These are phyloP conservation scores for Mionectes macconnelli DNA, from an alignment of 2,113 vertebrate species.

Conservation along the genomic window DNA sequence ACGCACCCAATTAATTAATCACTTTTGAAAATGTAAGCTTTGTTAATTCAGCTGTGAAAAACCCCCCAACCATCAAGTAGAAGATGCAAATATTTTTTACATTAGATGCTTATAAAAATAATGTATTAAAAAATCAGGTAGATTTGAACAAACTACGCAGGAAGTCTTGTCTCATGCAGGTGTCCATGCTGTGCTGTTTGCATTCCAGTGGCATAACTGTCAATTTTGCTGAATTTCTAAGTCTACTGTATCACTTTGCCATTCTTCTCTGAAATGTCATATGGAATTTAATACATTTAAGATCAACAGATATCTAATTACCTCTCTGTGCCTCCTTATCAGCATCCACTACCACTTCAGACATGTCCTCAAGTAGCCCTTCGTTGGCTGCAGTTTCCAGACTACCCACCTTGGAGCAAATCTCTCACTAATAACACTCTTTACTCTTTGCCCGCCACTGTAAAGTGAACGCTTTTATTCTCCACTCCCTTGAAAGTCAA, in stretches of 20 bases:
- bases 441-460: background rate
- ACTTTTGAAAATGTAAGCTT: background rate
- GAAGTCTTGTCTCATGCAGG: background rate
- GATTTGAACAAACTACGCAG: background rate
- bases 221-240: background rate
- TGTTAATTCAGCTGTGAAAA: background rate
- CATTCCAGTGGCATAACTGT: background rate
- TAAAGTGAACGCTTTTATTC: background rate
- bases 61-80: background rate
- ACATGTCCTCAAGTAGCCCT: background rate
- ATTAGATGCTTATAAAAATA: background rate
- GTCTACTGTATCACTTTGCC: background rate
- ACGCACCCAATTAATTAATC: background rate
- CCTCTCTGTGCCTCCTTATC: background rate
- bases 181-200: background rate
- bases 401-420: background rate
- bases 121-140: background rate
- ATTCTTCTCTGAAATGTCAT: background rate
- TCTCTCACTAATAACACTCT: background rate
- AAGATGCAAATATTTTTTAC: background rate
- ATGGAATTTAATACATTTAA: background rate
- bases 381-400: background rate
- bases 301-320: background rate
- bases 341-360: background rate
- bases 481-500: background rate